Conservation (phyloP, 2,113 vertebrate genomes). For the Ictalurus furcatus region DNA sequence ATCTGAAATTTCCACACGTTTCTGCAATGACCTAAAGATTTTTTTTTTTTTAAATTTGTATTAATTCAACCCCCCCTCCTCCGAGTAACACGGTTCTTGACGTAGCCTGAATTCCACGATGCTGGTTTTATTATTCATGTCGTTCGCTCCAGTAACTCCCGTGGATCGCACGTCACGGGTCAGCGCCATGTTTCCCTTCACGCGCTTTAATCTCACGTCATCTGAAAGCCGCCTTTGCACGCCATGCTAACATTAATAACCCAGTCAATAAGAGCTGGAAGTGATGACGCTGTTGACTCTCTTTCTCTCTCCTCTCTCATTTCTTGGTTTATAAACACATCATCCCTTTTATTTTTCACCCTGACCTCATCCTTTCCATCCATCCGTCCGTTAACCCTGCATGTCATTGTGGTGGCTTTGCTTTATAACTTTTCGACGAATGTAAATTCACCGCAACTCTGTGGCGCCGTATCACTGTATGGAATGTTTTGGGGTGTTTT, state of each 20-base stretch:
- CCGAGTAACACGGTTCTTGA: background rate
- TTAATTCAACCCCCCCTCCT: background rate
- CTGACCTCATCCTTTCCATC: background rate
- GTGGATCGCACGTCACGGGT: background rate
- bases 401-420: slow-evolving; percentile 19
- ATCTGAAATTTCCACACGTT: background rate
- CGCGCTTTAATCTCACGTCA: background rate
- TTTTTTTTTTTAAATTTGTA: no score
- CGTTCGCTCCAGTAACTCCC: background rate
- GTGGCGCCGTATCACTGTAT: background rate
- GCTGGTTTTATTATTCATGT: background rate
- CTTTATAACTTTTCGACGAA: background rate
- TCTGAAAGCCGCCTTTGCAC: background rate
- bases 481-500: background rate
- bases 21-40: background rate
- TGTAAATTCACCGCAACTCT: background rate
- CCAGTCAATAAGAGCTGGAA: slow-evolving; percentile 3
- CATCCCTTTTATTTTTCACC: background rate
- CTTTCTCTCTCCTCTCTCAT: slow-evolving; percentile 16
- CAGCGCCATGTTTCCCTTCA: background rate
- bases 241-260: slow-evolving; percentile 15
- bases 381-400: background rate
- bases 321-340: slow-evolving; percentile 15
- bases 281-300: slow-evolving; percentile 26
- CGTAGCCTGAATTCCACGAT: background rate